Percentiles rank a stretch among this genome's conserved stretches.
These are phyloP conservation scores for Plebejus melissa DNA, from an alignment of 2,888 invertebrate genomes.

Conservation along the genomic window DNA sequence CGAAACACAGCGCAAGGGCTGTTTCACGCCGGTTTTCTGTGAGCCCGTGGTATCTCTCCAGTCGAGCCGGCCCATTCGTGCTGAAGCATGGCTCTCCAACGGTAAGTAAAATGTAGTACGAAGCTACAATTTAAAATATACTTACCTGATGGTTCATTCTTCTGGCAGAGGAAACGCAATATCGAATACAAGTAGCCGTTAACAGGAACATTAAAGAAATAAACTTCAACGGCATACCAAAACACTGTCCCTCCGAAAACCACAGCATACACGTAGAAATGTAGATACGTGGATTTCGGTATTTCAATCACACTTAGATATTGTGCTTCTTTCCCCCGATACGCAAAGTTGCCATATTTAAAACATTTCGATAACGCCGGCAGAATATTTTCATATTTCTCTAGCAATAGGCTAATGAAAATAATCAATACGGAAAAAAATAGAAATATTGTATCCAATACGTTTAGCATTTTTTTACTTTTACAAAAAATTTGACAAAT, in stretches of 20 bases:
- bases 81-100: too few relatives aligned
- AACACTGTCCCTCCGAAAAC: constrained; percentile 74
- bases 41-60: too few relatives aligned
- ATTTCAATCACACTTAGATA: constrained; percentile 79
- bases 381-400: constrained; percentile 81
- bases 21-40: too few relatives aligned
- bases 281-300: constrained; percentile 89
- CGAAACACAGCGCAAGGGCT: too few relatives aligned
- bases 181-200: constrained; percentile 67
- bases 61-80: too few relatives aligned
- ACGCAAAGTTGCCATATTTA: constrained; percentile 86
- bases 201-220: constrained; percentile 66
- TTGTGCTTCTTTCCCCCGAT: constrained; percentile 71
- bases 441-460: constrained; percentile 66
- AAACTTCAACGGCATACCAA: constrained; percentile 68
- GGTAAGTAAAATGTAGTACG: too few relatives aligned
- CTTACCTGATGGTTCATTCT: constrained; percentile 72
- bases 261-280: constrained; percentile 87
- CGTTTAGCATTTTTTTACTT: constrained; percentile 52
- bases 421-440: constrained; percentile 66
- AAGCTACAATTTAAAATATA: constrained; percentile 34
- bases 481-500: background rate
- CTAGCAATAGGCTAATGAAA: constrained; percentile 80
- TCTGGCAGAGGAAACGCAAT: constrained; percentile 69
- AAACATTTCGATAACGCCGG: constrained; percentile 82